Evolutionary conservation across 1,140 invertebrate species (phyloP).

Genomic region (Drosophila ercepeae): DNA sequence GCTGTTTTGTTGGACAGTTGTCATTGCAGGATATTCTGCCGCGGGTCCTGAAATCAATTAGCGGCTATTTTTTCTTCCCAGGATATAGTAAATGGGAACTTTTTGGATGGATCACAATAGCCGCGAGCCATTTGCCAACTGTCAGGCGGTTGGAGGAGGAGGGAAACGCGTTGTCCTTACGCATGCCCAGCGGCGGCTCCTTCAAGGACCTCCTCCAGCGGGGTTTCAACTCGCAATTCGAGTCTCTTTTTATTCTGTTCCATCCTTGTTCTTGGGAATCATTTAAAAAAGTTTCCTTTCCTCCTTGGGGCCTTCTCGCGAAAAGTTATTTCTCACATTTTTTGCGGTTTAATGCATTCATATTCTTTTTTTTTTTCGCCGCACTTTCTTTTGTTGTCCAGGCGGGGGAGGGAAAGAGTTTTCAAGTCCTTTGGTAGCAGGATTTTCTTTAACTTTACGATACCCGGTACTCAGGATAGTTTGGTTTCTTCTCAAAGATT

Average conservation of each 20-base stretch:
- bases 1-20: slow-evolving; percentile 39
- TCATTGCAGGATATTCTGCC: slow-evolving; percentile 16
- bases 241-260: too few species aligned
- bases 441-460: background rate
- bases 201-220: background rate
- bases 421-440: background rate
- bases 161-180: slow-evolving; percentile 12
- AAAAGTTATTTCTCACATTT: background rate
- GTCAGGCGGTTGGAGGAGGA: too few species aligned
- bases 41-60: slow-evolving; percentile 71
- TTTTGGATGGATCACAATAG: slow-evolving; percentile 11
- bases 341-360: background rate
- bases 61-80: slow-evolving; percentile 35
- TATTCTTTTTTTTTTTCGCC: background rate
- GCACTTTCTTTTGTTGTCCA: background rate
- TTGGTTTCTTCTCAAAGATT: too few species aligned
- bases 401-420: too few species aligned
- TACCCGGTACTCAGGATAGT: too few species aligned
- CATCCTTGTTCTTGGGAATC: background rate
- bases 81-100: background rate
- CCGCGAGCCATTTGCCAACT: slow-evolving; percentile 21
- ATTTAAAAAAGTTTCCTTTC: background rate
- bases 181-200: background rate
- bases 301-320: background rate
- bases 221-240: too few species aligned